Evolutionary conservation across 1,140 invertebrate species (phyloP).

Genomic region (Drosophila paulistorum): DNA sequence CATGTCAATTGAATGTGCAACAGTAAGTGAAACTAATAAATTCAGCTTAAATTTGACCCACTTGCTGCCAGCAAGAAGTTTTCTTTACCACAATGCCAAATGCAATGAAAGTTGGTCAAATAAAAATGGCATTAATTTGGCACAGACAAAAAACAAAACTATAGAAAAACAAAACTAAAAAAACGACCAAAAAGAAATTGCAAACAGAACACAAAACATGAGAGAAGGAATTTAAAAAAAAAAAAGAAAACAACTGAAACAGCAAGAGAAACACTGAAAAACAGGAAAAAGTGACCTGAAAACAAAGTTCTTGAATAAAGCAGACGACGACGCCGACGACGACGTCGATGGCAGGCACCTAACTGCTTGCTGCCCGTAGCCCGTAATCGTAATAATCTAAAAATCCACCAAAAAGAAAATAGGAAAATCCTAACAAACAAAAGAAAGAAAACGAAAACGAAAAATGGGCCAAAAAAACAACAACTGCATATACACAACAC

Average conservation of each 20-base stretch:
- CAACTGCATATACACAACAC: constrained; percentile 26
- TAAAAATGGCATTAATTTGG: constrained; percentile 64
- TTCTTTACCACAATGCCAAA: constrained; percentile 32
- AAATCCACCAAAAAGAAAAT: constrained; percentile 53
- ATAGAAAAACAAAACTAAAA: constrained; percentile 18
- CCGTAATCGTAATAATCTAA: constrained; percentile 68
- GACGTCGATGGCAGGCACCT: constrained; percentile 7
- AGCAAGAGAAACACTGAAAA: constrained; percentile 40
- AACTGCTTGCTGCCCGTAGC: neutral
- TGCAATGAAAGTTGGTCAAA: constrained; percentile 51
- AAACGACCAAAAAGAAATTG: constrained; percentile 31
- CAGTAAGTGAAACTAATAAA: constrained; percentile 46
- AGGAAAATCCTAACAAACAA: constrained; percentile 35
- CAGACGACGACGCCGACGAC: constrained; percentile 1
- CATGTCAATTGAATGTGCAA: constrained; percentile 22
- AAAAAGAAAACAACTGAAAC: constrained; percentile 27
- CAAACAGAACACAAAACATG: constrained; percentile 42
- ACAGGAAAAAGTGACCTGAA: constrained; percentile 66
- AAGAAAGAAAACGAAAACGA: constrained; percentile 22
- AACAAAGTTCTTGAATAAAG: constrained; percentile 64
- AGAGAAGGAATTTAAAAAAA: constrained; percentile 8
- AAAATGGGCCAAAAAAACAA: constrained; percentile 24
- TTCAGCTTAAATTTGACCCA: constrained; percentile 54
- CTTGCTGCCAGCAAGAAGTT: constrained; percentile 30
- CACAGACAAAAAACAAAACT: constrained; percentile 34